Evolutionary conservation across 2,797 vertebrate genomes (phyloP).

Genomic region (Sebastes variabilis): DNA sequence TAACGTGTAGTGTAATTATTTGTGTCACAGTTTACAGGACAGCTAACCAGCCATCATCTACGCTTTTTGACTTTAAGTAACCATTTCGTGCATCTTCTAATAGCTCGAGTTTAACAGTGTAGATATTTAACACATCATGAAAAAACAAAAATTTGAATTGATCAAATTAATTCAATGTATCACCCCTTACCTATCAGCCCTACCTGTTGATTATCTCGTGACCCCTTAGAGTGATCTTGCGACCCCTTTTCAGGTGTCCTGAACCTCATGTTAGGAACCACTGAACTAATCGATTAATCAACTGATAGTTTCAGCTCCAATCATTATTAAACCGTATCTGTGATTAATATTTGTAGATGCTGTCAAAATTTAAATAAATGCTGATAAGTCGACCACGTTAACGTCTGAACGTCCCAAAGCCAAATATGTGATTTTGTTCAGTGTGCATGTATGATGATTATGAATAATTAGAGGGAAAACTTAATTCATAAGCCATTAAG

Average conservation of each 20-base stretch:
- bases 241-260: too few relatives aligned
- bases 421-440: conserved; percentile 52
- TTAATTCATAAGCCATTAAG: conserved; percentile 85
- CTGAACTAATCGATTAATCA: neutral
- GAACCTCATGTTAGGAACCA: neutral
- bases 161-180: neutral
- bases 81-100: neutral
- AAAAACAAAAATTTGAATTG: neutral
- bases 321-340: neutral
- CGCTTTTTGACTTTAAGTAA: neutral
- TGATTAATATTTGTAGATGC: neutral
- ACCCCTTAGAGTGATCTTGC: neutral
- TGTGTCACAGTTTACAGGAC: neutral
- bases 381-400: neutral
- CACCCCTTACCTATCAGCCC: too few relatives aligned
- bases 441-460: conserved; percentile 80
- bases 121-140: neutral
- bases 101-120: neutral
- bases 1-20: neutral
- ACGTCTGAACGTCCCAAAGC: conserved; percentile 7
- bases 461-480: conserved; percentile 90
- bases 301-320: neutral
- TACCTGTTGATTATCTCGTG: neutral
- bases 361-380: neutral
- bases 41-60: too few relatives aligned